These are phyloP conservation scores for Zeugodacus cucurbitae DNA, from an alignment of 1,140 invertebrate species.

Conservation along the genomic window DNA sequence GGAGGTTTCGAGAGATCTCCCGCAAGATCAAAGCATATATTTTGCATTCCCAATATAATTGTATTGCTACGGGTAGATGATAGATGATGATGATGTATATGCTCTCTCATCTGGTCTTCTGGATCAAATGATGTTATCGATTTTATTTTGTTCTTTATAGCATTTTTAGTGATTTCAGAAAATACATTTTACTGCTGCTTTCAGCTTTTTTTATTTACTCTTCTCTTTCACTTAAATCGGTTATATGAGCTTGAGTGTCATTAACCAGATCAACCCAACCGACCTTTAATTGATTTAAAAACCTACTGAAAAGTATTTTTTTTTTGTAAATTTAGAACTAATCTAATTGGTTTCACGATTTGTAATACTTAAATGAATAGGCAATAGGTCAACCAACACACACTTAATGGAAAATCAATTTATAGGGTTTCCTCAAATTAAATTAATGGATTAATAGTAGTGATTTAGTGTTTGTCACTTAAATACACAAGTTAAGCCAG, in stretches of 20 bases:
- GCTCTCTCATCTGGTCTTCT: too few species aligned
- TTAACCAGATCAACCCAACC: neutral
- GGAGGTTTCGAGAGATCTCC: too few species aligned
- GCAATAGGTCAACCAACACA: neutral
- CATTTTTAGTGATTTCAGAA: too few species aligned
- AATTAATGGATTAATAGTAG: slow-evolving; percentile 31
- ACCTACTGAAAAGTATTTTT: neutral
- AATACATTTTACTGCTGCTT: too few species aligned
- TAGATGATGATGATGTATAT: too few species aligned
- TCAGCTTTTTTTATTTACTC: too few species aligned
- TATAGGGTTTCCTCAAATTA: slow-evolving; percentile 22
- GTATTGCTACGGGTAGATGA: too few species aligned
- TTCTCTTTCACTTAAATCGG: too few species aligned
- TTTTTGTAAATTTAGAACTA: neutral
- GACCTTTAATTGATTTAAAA: neutral
- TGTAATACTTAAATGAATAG: neutral
- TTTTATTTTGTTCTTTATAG: too few species aligned
- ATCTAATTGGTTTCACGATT: neutral
- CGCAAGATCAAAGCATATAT: too few species aligned
- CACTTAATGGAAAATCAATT: neutral
- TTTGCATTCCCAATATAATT: too few species aligned
- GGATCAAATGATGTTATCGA: too few species aligned
- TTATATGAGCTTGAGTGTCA: neutral
- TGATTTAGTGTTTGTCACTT: slow-evolving; percentile 3
- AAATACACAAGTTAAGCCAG: neutral